phyloP scores from a whole-genome alignment of 53 echinoderm and acorn worm genomes.

The Antedon mediterranea region DNA sequence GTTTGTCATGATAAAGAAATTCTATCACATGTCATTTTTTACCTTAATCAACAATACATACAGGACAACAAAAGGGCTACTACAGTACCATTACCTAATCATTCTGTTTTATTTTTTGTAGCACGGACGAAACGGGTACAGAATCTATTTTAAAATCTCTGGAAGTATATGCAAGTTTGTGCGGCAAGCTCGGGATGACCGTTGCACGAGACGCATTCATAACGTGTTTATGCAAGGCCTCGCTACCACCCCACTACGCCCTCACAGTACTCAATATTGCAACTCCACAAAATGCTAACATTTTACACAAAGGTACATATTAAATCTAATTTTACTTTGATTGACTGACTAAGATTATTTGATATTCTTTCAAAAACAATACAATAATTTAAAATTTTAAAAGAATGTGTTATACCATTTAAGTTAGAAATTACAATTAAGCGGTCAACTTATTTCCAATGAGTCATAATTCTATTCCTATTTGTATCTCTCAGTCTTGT shows the following conservation, averaged over 20 bases:
- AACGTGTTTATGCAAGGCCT: conserved; percentile 75
- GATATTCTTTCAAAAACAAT: too few species aligned
- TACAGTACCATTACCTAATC: too few species aligned
- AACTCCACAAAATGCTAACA: conserved; percentile 35
- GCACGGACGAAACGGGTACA: conserved; percentile 83
- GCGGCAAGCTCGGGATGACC: conserved; percentile 77
- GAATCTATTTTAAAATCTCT: conserved; percentile 88
- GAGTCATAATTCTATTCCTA: background rate
- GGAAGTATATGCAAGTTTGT: conserved; percentile 92
- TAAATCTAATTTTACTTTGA: too few species aligned
- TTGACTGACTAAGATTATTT: too few species aligned
- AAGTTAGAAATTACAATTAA: too few species aligned
- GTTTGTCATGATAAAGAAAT: too few species aligned
- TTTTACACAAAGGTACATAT: conserved; percentile 42
- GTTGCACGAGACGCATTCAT: conserved; percentile 87
- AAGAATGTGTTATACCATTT: too few species aligned
- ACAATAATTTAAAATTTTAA: too few species aligned
- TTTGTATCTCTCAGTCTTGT: background rate
- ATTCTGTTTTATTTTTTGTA: too few species aligned
- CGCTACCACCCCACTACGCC: conserved; percentile 84
- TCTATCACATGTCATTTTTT: too few species aligned
- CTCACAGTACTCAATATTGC: conserved; percentile 89
- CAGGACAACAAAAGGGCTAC: too few species aligned
- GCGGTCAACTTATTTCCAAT: background rate
- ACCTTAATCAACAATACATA: too few species aligned